These are phyloP conservation scores for Ruditapes philippinarum DNA, from an alignment of 1,140 invertebrate genomes.

Conservation along the genomic window DNA sequence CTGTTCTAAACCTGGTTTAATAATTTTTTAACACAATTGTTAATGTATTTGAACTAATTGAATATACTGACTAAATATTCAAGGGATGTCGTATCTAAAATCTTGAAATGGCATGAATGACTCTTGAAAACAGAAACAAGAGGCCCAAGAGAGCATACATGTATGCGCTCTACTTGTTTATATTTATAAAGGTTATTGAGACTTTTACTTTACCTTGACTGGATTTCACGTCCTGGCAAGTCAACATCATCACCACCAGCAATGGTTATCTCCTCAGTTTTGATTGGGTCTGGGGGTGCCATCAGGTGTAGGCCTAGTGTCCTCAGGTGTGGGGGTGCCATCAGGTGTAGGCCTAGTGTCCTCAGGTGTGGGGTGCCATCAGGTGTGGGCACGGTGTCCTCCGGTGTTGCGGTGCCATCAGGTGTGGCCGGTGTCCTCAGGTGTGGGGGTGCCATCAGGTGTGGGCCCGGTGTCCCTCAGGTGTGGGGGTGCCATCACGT, in stretches of 20 bases:
- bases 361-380: too few species aligned
- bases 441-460: too few species aligned
- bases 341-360: too few species aligned
- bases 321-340: too few species aligned
- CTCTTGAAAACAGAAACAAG: not conserved
- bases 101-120: not conserved
- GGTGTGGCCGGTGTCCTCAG: too few species aligned
- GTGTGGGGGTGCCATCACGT: not conserved
- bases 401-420: too few species aligned
- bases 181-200: not conserved
- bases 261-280: not conserved
- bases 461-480: too few species aligned
- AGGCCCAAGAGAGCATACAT: not conserved
- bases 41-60: not conserved
- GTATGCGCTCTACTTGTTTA: not conserved
- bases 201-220: too few species aligned
- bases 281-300: too few species aligned
- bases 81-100: not conserved
- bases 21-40: not conserved
- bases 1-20: not conserved
- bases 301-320: too few species aligned
- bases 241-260: not conserved
- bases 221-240: not conserved
- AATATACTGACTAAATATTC: not conserved
- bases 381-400: too few species aligned